Evolutionary conservation across 2,113 vertebrate species (phyloP), one percentile per base, ranked within the genome.

Genomic region (Corythoichthys intestinalis): DNA sequence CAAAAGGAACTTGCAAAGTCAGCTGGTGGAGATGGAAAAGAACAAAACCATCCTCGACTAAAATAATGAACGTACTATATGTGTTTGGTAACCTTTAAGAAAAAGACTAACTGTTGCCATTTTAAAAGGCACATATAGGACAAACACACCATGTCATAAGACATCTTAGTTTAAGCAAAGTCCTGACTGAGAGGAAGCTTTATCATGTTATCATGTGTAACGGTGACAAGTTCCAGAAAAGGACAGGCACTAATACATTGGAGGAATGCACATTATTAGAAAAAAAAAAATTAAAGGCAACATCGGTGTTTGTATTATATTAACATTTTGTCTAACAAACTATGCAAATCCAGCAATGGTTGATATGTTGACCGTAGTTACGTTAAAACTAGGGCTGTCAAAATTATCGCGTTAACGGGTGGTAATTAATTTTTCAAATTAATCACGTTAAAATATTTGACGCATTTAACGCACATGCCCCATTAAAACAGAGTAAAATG

Each of bases 311-410:
- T 4, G 15, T 54, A n/a, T 69, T 34, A 59, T 61, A 35, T 28
- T 1, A 8, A 44, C 17, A 10, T 7, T 39, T 52, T 52, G 20
- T 48, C 49, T 35, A 70, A 34, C 65, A 57, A 73, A 66, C 12
- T 11, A 4, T 50, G 58, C 14, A 72, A 8, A 66, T 72, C 60
- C 67, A 72, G 76, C 49, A 68, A 39, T 0, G 3, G 20, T 6
- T 3, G 6, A 66, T 6, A 65, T 71, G 71, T 14, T 77, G 11
- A 78, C 67, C 64, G 38, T 65, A 39, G 56, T 66, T 10, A 2
- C 38, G 34, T 53, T 9, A 3, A 54, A 61, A 58, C 5, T 28
- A 28, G 20, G 20, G 20, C 20, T 28, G 20, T 28, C 20, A 28
- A 28, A 28, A 28, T 28, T 28, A 28, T 28, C 20, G 20, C 20